Base-by-base conservation (phyloP, 2,888 invertebrate genomes). In the Pinctada fucata region DNA sequence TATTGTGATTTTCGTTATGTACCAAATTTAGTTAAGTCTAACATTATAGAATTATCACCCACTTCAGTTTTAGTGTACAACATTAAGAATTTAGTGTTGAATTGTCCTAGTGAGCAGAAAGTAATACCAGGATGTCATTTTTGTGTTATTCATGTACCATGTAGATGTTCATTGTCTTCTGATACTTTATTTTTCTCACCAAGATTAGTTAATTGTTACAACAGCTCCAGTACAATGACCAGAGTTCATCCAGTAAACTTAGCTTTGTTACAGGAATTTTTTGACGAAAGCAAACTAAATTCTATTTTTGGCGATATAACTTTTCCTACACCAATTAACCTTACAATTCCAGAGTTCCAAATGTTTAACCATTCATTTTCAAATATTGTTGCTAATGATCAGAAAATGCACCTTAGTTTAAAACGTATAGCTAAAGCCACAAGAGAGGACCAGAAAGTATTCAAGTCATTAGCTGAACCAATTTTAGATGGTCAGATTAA, bases 391-490 rank as follows among this genome's bases (percentile, higher is more conserved):
- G 77, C 49, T 1, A 31, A 67, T n/a, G 73, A 78, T 64, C 13
- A 49, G 2, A 58, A 72, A 66, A 8, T 47, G 2, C 49, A 72
- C 50, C 10, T 73, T 3, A 78, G 67, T 51, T 45, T 68, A 13
- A 68, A 67, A 52, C 72, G 3, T 63, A 67, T 70, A 65, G 77
- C 74, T 75, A 31, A 76, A 47, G 63, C 79, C n/a, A 73, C 74
- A 1, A 66, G 68, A 72, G 52, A 75, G 2, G 73, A 78, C 72
- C 16, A 64, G 10, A 48, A 70, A n/a, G 68, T 72, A 64, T 80
- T 80, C 66, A n/a, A 66, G 45, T 49, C 63, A 13, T 73, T 81
- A 70, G 72, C 81, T 31, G 76, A 78, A 73, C 73, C 81, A 13
- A 48, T 81, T 1, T 45, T 79, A 13, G 63, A 71, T 65, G 80